phyloP scores from a whole-genome alignment of 2,888 invertebrate genomes.

The Nemotelus pantherinus region DNA sequence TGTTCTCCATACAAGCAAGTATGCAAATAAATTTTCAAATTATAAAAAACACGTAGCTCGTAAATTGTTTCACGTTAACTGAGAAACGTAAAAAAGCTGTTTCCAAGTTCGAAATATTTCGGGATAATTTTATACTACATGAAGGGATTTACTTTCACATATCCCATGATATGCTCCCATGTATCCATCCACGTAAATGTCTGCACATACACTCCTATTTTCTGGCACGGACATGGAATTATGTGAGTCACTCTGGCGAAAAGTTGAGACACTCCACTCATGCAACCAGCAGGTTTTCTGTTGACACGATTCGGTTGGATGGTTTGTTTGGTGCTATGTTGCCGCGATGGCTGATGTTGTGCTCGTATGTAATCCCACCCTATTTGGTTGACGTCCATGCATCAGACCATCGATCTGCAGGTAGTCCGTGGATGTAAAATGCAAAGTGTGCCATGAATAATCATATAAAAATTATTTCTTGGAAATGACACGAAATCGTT shows the following conservation, averaged over 20 bases:
- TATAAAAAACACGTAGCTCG: too few relatives aligned
- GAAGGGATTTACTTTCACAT: too few relatives aligned
- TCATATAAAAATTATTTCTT: too few relatives aligned
- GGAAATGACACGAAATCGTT: too few relatives aligned
- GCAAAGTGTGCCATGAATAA: neutral
- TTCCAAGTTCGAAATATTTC: too few relatives aligned
- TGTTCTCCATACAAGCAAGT: too few relatives aligned
- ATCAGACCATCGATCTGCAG: slow-evolving; percentile 4
- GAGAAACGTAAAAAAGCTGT: too few relatives aligned
- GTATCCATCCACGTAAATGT: too few relatives aligned
- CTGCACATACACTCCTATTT: neutral
- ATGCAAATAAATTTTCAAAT: too few relatives aligned
- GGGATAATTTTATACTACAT: too few relatives aligned
- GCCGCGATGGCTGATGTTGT: neutral
- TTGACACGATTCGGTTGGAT: slow-evolving; percentile 36
- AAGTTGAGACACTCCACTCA: slow-evolving; percentile 38
- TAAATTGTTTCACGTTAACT: too few relatives aligned
- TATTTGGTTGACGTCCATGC: neutral
- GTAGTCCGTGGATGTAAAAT: neutral
- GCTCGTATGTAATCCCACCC: neutral
- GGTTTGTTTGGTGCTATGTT: neutral
- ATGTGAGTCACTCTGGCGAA: slow-evolving; percentile 30
- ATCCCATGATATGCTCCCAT: too few relatives aligned
- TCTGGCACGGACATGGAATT: slow-evolving; percentile 15
- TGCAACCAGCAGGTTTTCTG: slow-evolving; percentile 28